Evolutionary conservation across 1,140 invertebrate genomes (phyloP).

Genomic region (Tetramorium alpestre): DNA sequence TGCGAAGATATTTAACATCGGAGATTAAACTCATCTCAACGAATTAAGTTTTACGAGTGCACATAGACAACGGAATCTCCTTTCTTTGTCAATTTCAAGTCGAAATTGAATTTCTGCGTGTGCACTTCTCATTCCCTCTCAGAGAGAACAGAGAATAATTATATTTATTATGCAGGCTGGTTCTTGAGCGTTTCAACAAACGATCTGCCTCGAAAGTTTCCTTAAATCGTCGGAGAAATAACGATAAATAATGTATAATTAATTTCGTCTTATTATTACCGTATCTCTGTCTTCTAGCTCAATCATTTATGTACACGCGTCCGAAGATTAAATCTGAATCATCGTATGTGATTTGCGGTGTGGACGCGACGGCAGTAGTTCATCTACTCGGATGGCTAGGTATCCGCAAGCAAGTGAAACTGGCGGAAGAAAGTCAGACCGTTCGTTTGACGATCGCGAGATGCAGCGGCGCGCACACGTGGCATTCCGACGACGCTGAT

Average conservation of each 20-base stretch:
- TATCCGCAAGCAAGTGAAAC: neutral
- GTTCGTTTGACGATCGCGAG: conserved; percentile 1
- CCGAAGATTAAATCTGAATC: neutral
- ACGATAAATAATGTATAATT: neutral
- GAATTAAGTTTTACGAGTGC: conserved; percentile 36
- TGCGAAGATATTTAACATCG: conserved; percentile 28
- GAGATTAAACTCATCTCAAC: conserved; percentile 39
- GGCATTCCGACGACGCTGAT: neutral
- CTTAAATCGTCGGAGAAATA: neutral
- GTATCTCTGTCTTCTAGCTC: neutral
- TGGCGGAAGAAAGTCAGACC: conserved; percentile 20
- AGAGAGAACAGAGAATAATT: conserved; percentile 5
- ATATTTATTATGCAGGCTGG: neutral
- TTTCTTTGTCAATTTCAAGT: conserved; percentile 21
- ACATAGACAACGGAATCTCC: conserved; percentile 13
- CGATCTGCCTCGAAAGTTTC: neutral
- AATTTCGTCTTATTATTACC: neutral
- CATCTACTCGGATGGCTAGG: neutral
- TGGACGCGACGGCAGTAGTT: neutral
- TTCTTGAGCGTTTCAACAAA: neutral
- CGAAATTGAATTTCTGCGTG: conserved; percentile 41
- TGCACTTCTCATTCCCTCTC: neutral
- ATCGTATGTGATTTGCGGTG: neutral
- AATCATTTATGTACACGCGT: neutral
- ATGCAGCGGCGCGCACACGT: conserved; percentile 1